phyloP scores from a whole-genome alignment of 2,888 invertebrate genomes.

The Prosopocoilus inquinatus region DNA sequence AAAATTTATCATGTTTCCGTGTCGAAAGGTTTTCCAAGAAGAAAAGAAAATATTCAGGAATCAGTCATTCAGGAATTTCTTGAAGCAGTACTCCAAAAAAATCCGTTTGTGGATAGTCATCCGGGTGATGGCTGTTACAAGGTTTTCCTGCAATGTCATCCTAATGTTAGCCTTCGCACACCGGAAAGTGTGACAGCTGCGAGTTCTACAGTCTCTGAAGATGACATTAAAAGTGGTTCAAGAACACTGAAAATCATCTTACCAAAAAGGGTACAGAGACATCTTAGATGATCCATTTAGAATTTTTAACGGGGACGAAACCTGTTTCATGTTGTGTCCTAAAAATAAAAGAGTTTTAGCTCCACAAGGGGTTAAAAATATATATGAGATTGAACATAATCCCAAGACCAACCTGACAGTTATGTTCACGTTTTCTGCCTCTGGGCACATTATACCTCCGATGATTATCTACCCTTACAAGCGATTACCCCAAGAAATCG shows the following conservation, averaged over 20 bases:
- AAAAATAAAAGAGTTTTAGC: too few relatives aligned
- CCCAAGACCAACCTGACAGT: conserved; percentile 40
- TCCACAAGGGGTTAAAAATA: too few relatives aligned
- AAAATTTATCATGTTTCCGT: conserved; percentile 36
- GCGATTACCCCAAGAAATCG: too few relatives aligned
- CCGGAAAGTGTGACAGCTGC: conserved; percentile 30
- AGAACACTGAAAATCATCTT: too few relatives aligned
- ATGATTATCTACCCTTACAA: too few relatives aligned
- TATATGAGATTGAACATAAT: too few relatives aligned
- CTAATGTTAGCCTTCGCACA: too few relatives aligned
- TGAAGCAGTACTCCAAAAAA: conserved; percentile 25
- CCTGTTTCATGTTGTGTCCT: too few relatives aligned
- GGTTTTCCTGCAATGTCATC: conserved; percentile 36
- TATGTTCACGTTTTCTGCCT: too few relatives aligned
- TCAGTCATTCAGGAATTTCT: conserved; percentile 25
- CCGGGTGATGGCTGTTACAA: conserved; percentile 31
- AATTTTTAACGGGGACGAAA: conserved; percentile 41
- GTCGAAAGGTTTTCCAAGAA: conserved; percentile 40
- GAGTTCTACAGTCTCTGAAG: conserved; percentile 40
- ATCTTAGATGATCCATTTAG: conserved; percentile 37
- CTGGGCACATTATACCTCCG: too few relatives aligned
- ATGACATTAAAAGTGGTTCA: too few relatives aligned
- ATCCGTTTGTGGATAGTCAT: conserved; percentile 34
- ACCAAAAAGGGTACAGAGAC: conserved; percentile 22
- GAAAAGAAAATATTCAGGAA: conserved; percentile 30